Base-by-base conservation (phyloP, 2,797 vertebrate genomes). In the Gymnocypris eckloni region DNA sequence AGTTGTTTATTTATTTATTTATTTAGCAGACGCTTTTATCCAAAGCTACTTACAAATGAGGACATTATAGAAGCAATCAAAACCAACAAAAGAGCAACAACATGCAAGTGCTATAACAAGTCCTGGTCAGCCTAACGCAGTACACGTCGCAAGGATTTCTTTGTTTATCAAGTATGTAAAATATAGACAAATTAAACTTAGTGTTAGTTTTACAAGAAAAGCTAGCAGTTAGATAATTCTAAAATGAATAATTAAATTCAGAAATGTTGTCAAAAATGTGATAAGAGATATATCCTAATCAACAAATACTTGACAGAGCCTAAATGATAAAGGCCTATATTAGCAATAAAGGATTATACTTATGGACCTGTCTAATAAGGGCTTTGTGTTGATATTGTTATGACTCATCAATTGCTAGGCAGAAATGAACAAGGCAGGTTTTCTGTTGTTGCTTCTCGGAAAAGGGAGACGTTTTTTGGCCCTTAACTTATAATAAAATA, bases 371-470 rank as follows among this genome's bases (percentile, higher is more conserved):
- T 10, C 11, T 25, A 72, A 8, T 45, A 9, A 70, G 15, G 45
- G 5, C 15, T 52, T 8, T 67, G 43, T 18, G 79, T 45, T 28
- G 20, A 11, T 28, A n/a, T 72, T 83, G n/a, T 3, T 59, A 67
- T 83, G 71, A 83, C 71, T 79, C 56, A 89, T 79, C 50, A 48
- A 69, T 89, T 87, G 75, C 83, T 82, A 83, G 75, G 88, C 37
- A 85, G 72, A 83, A 4, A 56, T 41, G 12, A 72, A 15, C 22
- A 22, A 3, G 50, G 15, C 12, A 87, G 39, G 83, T 82, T 85
- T 81, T 69, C 13, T 11, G 66, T 20, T n/a, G 3, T 48, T 43
- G 18, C 12, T 70, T 33, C 43, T 54, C 6, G 4, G 10, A 64
- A 81, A 80, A 45, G 4, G 4, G 13, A 13, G 6, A 81, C 4